These are phyloP conservation scores for Trididemnum nubilum DNA, from an alignment of 23 tunicate species.

Conservation along the genomic window DNA sequence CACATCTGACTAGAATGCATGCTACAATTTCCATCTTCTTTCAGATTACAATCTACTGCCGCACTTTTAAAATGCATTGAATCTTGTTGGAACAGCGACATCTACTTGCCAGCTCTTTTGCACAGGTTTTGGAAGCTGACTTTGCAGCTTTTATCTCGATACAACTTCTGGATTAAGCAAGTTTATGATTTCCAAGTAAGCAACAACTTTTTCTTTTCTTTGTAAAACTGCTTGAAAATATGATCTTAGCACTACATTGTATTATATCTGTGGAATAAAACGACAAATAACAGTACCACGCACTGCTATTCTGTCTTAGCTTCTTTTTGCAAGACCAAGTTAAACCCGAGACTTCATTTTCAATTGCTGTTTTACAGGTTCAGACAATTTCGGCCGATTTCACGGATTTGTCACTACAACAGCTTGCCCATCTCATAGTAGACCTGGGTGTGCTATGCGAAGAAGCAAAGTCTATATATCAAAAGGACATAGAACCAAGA, in stretches of 20 bases:
- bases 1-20: too few species aligned
- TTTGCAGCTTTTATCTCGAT: constrained; percentile 67
- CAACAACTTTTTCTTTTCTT: too few species aligned
- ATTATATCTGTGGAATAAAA: too few species aligned
- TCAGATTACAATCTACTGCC: constrained; percentile 32
- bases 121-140: constrained; percentile 88
- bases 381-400: constrained; percentile 3
- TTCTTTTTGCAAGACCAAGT: too few species aligned
- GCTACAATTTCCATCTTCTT: too few species aligned
- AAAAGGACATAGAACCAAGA: constrained; percentile 22
- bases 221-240: too few species aligned
- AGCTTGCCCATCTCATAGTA: constrained; percentile 2
- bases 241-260: too few species aligned
- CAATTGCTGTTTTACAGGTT: too few species aligned
- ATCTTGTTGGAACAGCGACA: constrained; percentile 62
- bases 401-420: background rate
- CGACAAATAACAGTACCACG: too few species aligned
- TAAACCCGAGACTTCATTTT: too few species aligned
- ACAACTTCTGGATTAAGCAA: constrained; percentile 54
- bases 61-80: constrained; percentile 42
- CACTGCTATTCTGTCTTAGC: too few species aligned
- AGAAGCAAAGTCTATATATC: background rate
- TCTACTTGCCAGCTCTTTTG: constrained; percentile 60
- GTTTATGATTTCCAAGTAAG: constrained; percentile 28
- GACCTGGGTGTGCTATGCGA: background rate